These are phyloP conservation scores for Peromyscus melanophrys DNA, from an alignment of 2,797 vertebrate species.

Conservation along the genomic window DNA sequence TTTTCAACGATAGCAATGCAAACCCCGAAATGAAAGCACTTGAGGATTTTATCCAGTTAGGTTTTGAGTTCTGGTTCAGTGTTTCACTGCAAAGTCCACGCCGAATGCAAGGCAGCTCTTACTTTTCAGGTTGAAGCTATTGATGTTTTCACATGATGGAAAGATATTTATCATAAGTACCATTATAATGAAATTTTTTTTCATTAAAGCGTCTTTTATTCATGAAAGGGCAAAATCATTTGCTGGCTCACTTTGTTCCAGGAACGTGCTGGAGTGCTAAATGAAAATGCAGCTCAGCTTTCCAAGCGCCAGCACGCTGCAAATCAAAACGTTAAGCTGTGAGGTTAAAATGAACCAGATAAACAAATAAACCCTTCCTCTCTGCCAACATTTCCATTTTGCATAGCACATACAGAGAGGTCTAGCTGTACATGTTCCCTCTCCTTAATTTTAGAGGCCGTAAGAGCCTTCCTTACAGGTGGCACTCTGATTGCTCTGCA, in stretches of 20 bases:
- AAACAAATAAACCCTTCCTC: slow-evolving; percentile 61
- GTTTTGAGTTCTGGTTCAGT: slow-evolving; percentile 20
- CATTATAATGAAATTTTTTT: slow-evolving; percentile 56
- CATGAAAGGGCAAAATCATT: slow-evolving; percentile 71
- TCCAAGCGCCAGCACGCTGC: slow-evolving; percentile 40
- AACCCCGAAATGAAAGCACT: not conserved
- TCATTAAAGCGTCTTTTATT: slow-evolving; percentile 73
- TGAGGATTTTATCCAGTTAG: not conserved
- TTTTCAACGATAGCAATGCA: not conserved
- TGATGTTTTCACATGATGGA: slow-evolving; percentile 53
- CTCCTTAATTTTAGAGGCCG: slow-evolving; percentile 26
- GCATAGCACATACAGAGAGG: not conserved
- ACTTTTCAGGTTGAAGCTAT: slow-evolving; percentile 22
- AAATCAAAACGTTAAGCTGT: slow-evolving; percentile 73
- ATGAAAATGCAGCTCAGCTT: slow-evolving; percentile 47
- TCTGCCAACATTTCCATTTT: slow-evolving; percentile 51
- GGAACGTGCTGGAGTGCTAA: slow-evolving; percentile 52
- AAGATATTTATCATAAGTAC: slow-evolving; percentile 68
- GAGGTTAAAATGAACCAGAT: slow-evolving; percentile 78
- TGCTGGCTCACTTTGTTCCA: slow-evolving; percentile 71
- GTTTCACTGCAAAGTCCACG: not conserved
- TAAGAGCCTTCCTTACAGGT: slow-evolving; percentile 40
- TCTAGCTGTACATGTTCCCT: slow-evolving; percentile 20
- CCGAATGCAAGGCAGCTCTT: slow-evolving; percentile 37
- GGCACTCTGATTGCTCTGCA: not conserved